Conservation (phyloP, 2,888 invertebrate species). For the Tachina fera region DNA sequence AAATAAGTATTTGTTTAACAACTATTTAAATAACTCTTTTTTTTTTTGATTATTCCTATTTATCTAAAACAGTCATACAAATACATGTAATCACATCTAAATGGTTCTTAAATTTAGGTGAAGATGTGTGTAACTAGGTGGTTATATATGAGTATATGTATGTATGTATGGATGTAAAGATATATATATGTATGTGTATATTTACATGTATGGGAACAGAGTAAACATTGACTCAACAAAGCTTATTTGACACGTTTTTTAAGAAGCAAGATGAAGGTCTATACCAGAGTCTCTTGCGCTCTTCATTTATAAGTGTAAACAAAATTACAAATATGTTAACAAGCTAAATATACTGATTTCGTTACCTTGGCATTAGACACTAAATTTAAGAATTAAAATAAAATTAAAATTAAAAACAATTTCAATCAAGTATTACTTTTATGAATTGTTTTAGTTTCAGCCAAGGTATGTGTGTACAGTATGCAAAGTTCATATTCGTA, state of each 20-base stretch:
- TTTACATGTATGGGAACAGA: no score
- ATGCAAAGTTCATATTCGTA: no score
- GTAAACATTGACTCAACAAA: constrained; percentile 1
- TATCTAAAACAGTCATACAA: constrained; percentile 24
- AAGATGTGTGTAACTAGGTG: not conserved
- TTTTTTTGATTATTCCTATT: constrained; percentile 41
- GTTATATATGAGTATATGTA: no score
- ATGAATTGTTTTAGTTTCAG: no score
- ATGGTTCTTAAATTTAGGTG: not conserved
- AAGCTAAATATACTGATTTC: not conserved
- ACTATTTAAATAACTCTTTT: constrained; percentile 51
- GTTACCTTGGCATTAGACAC: constrained; percentile 32
- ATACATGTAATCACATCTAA: not conserved
- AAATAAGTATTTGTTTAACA: constrained; percentile 62
- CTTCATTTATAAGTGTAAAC: not conserved
- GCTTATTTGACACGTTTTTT: constrained; percentile 45
- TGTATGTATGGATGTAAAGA: no score
- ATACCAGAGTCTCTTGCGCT: not conserved
- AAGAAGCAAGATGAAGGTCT: not conserved
- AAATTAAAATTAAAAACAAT: no score
- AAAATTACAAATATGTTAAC: not conserved
- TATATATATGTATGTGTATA: no score
- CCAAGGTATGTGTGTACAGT: no score
- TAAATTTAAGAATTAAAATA: not conserved
- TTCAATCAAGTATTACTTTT: no score